Conservation (phyloP, 2,888 invertebrate species). For the Pseudococcus longispinus region DNA sequence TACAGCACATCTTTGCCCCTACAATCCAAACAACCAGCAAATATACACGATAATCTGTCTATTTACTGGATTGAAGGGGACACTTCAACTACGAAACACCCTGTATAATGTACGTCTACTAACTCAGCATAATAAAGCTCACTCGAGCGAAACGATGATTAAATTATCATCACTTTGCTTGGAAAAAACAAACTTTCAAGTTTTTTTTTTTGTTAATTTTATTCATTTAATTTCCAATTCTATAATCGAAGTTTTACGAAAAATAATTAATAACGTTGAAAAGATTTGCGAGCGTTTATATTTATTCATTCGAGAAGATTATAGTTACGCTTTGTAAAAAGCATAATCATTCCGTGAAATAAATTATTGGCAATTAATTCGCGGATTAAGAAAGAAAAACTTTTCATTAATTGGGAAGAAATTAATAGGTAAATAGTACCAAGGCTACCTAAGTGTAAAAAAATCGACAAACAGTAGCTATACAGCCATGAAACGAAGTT, state of each 20-base stretch:
- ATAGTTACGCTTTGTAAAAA: constrained; percentile 3
- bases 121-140: not conserved
- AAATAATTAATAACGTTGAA: constrained; percentile 21
- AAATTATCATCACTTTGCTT: not conserved
- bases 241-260: not conserved
- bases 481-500: not conserved
- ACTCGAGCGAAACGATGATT: not conserved
- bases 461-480: not conserved
- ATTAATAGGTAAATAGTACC: not conserved
- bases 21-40: too few species aligned
- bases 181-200: not conserved
- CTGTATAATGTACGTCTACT: too few species aligned
- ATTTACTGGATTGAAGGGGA: too few species aligned
- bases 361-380: constrained; percentile 25
- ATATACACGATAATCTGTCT: too few species aligned
- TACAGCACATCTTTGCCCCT: too few species aligned
- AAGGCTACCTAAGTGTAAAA: not conserved
- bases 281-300: not conserved
- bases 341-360: not conserved
- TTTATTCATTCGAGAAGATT: not conserved
- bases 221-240: not conserved
- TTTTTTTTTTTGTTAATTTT: not conserved
- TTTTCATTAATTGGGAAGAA: constrained; percentile 35
- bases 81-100: too few species aligned
- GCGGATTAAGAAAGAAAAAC: not conserved